Conservation (phyloP, 2,113 vertebrate genomes). For the Heteronetta atricapilla region DNA sequence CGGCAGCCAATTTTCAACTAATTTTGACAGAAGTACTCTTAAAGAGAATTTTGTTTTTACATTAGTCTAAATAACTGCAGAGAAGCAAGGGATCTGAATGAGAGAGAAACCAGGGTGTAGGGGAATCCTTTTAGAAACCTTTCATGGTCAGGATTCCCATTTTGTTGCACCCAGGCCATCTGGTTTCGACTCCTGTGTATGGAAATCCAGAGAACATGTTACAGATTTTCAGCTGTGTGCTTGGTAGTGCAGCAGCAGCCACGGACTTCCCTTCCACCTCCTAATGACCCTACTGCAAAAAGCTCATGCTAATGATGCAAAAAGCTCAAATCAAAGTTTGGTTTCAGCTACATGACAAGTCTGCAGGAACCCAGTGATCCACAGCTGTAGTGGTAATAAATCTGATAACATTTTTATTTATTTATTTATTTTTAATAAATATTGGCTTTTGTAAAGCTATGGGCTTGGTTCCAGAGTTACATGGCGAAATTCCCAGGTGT, state of each 20-base stretch:
- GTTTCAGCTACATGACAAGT: background rate
- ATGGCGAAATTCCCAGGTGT: background rate
- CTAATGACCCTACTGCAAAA: background rate
- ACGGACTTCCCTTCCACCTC: background rate
- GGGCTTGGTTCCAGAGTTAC: background rate
- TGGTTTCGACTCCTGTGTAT: conserved; percentile 78
- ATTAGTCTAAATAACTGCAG: accelerated
- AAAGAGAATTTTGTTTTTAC: background rate
- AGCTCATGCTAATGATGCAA: too few relatives aligned
- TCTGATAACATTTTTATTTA: too few relatives aligned
- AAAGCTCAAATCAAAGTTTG: background rate
- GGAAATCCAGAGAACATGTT: conserved; percentile 28
- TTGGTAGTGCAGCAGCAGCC: background rate
- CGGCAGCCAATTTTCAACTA: background rate
- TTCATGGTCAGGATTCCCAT: conserved; percentile 79
- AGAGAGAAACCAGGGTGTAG: background rate
- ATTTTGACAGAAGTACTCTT: background rate
- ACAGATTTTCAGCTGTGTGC: background rate
- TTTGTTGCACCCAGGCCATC: conserved; percentile 79
- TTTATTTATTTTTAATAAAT: background rate
- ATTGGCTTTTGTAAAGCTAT: background rate
- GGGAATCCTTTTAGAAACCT: background rate
- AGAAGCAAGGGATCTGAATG: background rate
- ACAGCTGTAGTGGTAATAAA: background rate
- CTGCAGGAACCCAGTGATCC: background rate